Conservation (phyloP, 2,113 vertebrate species). For the Nipponia nippon region DNA sequence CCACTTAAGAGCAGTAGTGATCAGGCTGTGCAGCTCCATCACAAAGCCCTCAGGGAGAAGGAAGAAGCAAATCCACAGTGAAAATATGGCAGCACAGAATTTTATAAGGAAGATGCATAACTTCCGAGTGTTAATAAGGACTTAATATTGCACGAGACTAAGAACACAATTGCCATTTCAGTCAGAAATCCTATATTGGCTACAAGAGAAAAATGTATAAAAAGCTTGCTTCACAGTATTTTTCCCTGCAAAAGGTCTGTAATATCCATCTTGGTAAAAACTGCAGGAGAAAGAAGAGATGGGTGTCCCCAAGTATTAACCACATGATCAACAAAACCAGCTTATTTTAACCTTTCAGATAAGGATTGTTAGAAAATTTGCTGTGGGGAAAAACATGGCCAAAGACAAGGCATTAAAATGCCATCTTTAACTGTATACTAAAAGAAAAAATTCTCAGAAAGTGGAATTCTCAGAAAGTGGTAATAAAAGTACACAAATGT, state of each 20-base stretch:
- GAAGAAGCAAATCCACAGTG: neutral
- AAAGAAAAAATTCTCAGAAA: neutral
- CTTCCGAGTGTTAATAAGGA: neutral
- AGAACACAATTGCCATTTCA: neutral
- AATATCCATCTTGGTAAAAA: neutral
- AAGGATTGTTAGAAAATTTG: neutral
- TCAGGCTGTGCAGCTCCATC: neutral
- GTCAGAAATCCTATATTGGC: neutral
- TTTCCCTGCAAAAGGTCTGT: rapidly evolving
- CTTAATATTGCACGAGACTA: neutral
- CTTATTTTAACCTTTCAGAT: neutral
- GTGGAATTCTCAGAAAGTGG: neutral
- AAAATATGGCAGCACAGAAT: neutral
- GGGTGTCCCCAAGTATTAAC: neutral
- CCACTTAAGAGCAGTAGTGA: neutral
- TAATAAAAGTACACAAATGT: neutral
- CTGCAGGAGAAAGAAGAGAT: neutral
- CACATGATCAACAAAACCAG: neutral
- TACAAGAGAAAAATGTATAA: neutral
- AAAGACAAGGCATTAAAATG: neutral
- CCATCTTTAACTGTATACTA: neutral
- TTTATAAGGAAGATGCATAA: neutral
- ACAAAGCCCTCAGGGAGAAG: neutral
- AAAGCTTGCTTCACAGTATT: neutral
- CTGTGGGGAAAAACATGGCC: neutral